Base-by-base conservation (phyloP, 2,797 vertebrate genomes). In the Enteromius paludinosus region DNA sequence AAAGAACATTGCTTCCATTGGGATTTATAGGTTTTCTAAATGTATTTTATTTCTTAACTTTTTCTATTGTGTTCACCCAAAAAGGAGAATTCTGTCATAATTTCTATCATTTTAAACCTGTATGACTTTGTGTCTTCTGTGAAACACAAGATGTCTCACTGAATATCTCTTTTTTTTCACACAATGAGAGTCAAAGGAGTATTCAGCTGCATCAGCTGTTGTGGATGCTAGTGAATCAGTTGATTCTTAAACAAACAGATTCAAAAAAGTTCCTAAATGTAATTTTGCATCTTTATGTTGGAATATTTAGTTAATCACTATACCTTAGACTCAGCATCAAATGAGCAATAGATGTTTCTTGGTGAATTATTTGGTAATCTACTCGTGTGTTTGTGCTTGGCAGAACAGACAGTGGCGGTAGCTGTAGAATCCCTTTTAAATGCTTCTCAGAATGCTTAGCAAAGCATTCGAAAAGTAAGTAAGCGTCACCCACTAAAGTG, bases 391-490 rank as follows among this genome's bases (percentile, higher is more conserved):
- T 52, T 78, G 25, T 30, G 7, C 28, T 61, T 23, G 38, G 18
- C 38, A 43, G 25, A 80, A 56, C 45, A 70, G 54, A 72, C 71
- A 83, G 45, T 85, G 81, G 45, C 74, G 47, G 66, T 59, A 71
- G 18, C 52, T 45, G 66, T 56, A 77, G 56, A 61, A 62, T 62
- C 59, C 59, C 25, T 30, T 30, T 25, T 62, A 62, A 61, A 59
- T 38, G 25, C 7, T 28, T n/a, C 41, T 30, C 59, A 59, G 78
- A 70, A 47, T 47, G 71, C 65, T 79, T 79, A 73, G 83, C 33
- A 54, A 75, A 72, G 76, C 76, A 73, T 80, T 84, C 82, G 28
- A 84, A 77, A 76, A 79, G 78, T 84, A 82, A 86, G 52, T 65
- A 86, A 83, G 66, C 68, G 6, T 81, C 82, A 78, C 68, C 73